phyloP scores from a whole-genome alignment of 2,797 vertebrate species.

The Siniperca undulata region DNA sequence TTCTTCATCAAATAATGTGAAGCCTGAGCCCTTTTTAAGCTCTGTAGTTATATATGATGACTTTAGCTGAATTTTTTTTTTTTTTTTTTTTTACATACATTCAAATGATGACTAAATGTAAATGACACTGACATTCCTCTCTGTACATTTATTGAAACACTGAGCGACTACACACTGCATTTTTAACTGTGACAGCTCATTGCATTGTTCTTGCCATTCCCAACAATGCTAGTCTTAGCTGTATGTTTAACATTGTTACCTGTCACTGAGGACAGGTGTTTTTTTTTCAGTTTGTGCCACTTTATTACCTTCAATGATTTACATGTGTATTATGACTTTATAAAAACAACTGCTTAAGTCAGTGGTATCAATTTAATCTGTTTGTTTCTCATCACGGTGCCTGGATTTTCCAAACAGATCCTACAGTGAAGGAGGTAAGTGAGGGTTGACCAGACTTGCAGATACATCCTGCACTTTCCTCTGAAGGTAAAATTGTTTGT shows the following conservation, averaged over 20 bases:
- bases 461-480: background rate
- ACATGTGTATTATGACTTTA: background rate
- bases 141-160: background rate
- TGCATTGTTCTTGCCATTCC: slow-evolving; percentile 22
- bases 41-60: background rate
- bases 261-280: slow-evolving; percentile 49
- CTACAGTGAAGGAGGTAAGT: background rate
- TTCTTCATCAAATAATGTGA: background rate
- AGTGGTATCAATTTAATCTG: background rate
- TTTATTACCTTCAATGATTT: background rate
- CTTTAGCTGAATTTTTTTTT: no score
- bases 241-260: slow-evolving; percentile 36
- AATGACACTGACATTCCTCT: slow-evolving; percentile 19
- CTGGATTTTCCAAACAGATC: background rate
- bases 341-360: background rate
- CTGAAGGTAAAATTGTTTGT: background rate
- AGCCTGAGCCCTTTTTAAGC: background rate
- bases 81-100: background rate
- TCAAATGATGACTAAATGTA: background rate
- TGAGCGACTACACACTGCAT: background rate
- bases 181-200: slow-evolving; percentile 25
- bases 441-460: background rate
- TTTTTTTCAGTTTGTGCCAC: slow-evolving; percentile 6
- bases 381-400: background rate
- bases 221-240: slow-evolving; percentile 42